These are phyloP conservation scores for Drosophila saltans DNA, from an alignment of 1,140 invertebrate species.

Conservation along the genomic window DNA sequence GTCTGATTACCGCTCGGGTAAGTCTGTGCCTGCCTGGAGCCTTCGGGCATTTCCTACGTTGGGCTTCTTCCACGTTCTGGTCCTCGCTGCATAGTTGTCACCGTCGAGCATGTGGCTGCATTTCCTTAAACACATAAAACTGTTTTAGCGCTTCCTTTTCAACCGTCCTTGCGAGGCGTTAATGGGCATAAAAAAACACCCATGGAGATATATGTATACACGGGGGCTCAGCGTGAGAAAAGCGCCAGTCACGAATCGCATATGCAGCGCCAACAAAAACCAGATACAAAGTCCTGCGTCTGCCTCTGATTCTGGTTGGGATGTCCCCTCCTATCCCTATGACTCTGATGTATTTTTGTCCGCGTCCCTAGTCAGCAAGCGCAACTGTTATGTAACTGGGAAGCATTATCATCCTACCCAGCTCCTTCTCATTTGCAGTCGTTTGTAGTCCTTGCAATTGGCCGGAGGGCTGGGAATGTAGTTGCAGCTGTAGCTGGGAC, in stretches of 20 bases:
- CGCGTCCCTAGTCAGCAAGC: not conserved
- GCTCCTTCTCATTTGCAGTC: constrained; percentile 56
- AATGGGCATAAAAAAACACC: constrained; percentile 57
- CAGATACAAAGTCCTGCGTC: constrained; percentile 43
- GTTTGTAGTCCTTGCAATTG: constrained; percentile 49
- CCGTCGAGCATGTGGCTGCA: constrained; percentile 48
- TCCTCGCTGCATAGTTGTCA: constrained; percentile 38
- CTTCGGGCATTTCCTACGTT: not conserved
- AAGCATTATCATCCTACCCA: constrained; percentile 50
- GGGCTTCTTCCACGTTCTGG: constrained; percentile 3
- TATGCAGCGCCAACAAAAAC: constrained; percentile 51
- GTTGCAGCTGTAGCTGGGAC: constrained; percentile 4
- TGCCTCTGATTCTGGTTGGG: not conserved
- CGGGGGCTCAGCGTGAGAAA: constrained; percentile 51
- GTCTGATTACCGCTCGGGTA: constrained; percentile 51
- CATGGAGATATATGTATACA: constrained; percentile 38
- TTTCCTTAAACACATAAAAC: constrained; percentile 69
- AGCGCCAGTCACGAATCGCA: constrained; percentile 54
- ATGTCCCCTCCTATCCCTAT: not conserved
- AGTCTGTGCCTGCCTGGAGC: constrained; percentile 1
- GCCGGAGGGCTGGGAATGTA: constrained; percentile 8
- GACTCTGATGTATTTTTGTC: not conserved
- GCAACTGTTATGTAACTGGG: constrained; percentile 57
- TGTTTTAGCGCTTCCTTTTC: constrained; percentile 66
- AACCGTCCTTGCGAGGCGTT: constrained; percentile 55